Base-by-base conservation (phyloP, 2,113 vertebrate genomes). In the Boleophthalmus pectinirostris region DNA sequence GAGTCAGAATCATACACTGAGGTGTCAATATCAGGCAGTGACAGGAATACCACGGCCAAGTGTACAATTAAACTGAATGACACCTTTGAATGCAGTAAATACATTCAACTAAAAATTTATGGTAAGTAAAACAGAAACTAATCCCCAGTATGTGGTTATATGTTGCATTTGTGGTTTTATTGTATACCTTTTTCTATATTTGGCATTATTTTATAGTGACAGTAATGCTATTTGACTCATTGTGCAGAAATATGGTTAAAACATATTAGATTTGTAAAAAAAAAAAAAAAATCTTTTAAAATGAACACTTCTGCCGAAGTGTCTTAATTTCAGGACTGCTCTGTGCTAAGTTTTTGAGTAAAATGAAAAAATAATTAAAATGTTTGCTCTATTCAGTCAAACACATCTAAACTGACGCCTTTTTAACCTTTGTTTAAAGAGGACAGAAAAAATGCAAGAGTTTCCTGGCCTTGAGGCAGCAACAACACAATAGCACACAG, bases 71-170 rank as follows among this genome's bases (percentile, higher is more conserved):
- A 3, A 1, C 0, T 38, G 0, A 35, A 56, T 33, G 13, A 23
- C 0, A 0, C 2, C 2, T 0, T 4, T 69, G 5, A 43, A 0
- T 29, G 85, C 78, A 81, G 35, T 24, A 69, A 77, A 89, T 35
- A 38, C 1, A 0, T 81, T 57, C 0, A 47, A 33, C 0, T 94
- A 51, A 75, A 0, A 0, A 0, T 94, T 0, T 92, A 89, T 87
- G 79, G 90, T 91, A 79, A 91, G 92, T 91, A n/a, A 54, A 20
- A 54, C 51, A 21, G 20, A n/a, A 9, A 54, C 7, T 53, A 20
- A 51, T 20, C 49, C 3, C 15, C 3, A 3, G 15, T 49, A 16
- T 49, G 47, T 5, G 35, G 6, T 2, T 4, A 53, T 53, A 53
- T 20, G 18, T 5, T 53, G 16, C 15, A 51, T 53, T 53, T 20